These are phyloP conservation scores for Syndactyla subalaris DNA, from an alignment of 2,797 vertebrate genomes.

Conservation along the genomic window DNA sequence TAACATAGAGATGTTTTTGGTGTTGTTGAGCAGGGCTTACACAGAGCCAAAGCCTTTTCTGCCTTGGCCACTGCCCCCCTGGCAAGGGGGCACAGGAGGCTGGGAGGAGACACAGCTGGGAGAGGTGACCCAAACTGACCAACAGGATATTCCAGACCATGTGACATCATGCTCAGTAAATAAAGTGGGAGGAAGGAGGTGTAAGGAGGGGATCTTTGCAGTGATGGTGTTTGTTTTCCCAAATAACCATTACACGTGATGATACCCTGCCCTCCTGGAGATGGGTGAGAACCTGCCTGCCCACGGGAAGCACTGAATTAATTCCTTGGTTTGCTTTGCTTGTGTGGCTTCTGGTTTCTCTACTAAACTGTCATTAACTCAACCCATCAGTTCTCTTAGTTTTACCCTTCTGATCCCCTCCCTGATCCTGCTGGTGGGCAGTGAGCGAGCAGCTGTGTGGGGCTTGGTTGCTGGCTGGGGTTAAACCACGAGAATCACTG, in stretches of 20 bases:
- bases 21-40: background rate
- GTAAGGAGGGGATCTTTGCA: no score
- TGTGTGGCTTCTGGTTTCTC: background rate
- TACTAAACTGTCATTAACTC: background rate
- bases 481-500: background rate
- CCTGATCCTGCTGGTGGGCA: background rate
- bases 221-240: background rate
- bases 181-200: background rate
- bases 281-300: background rate
- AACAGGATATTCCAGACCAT: background rate
- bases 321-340: background rate
- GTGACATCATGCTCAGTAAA: accelerated
- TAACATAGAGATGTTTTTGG: background rate
- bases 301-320: background rate
- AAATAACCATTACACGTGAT: no score
- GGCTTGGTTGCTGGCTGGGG: background rate
- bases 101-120: background rate
- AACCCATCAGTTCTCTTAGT: background rate
- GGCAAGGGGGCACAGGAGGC: background rate
- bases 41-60: background rate
- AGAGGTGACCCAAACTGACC: background rate
- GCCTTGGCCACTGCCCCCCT: accelerated
- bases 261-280: background rate
- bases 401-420: background rate
- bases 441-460: background rate